A percentile compares a stretch with the other conserved stretches of the same genome.
These are phyloP conservation scores for Paraescarpia echinospica DNA, from an alignment of 1,140 invertebrate genomes.

Conservation along the genomic window DNA sequence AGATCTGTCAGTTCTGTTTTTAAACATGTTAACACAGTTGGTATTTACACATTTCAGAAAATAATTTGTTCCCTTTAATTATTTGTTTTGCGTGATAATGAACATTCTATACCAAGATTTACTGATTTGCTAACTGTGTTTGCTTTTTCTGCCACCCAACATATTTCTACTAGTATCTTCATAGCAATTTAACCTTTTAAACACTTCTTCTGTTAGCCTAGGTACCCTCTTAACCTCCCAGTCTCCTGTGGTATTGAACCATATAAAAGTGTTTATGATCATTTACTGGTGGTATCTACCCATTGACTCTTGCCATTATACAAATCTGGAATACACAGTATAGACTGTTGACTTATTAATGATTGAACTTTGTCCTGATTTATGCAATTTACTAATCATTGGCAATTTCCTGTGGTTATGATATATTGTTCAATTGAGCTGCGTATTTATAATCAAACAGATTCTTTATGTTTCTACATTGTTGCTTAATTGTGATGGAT, in stretches of 20 bases:
- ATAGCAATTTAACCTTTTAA: background rate
- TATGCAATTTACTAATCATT: background rate
- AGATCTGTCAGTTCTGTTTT: too few relatives aligned
- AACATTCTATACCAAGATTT: too few relatives aligned
- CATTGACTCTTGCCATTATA: background rate
- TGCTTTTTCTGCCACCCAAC: too few relatives aligned
- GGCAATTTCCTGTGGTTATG: background rate
- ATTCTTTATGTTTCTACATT: background rate
- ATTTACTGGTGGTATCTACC: background rate
- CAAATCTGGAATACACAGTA: background rate
- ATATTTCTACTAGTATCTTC: background rate
- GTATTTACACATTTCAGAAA: too few relatives aligned
- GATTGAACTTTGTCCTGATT: background rate
- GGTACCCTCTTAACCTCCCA: background rate
- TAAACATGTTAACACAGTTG: too few relatives aligned
- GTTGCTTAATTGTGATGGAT: background rate
- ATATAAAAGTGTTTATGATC: background rate
- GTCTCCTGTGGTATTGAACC: background rate
- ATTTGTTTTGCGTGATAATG: too few relatives aligned
- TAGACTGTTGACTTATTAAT: background rate
- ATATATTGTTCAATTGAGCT: background rate
- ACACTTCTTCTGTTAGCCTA: background rate
- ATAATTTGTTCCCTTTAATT: too few relatives aligned
- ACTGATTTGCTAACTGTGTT: too few relatives aligned
- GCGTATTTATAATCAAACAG: background rate